Conservation (phyloP, 2,113 vertebrate genomes). For the Oryzias woworae region DNA sequence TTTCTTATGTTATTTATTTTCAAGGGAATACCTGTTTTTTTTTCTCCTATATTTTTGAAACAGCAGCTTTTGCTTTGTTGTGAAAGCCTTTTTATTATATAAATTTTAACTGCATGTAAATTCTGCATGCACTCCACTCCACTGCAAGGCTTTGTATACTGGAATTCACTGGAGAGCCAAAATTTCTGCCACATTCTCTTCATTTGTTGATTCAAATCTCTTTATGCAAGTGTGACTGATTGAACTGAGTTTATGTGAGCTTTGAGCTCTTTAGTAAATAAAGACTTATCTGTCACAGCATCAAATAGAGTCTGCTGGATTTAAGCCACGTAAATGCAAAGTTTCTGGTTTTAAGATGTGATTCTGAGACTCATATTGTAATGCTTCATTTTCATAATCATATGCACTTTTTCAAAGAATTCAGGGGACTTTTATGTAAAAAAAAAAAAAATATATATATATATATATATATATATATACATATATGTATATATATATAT, state of each 20-base stretch:
- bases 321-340: slow-evolving; percentile 71
- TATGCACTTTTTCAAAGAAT: too few relatives aligned
- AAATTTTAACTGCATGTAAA: slow-evolving; percentile 17
- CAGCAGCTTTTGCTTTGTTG: slow-evolving; percentile 6
- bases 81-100: background rate
- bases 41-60: background rate
- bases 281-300: slow-evolving; percentile 59
- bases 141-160: slow-evolving; percentile 22
- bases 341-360: slow-evolving; percentile 50
- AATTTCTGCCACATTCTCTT: slow-evolving; percentile 50
- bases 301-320: slow-evolving; percentile 49
- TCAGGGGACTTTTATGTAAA: too few relatives aligned
- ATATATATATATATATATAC: too few relatives aligned
- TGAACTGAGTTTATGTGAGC: slow-evolving; percentile 59
- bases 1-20: background rate
- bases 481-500: too few relatives aligned
- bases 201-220: slow-evolving; percentile 55
- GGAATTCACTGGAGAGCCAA: slow-evolving; percentile 39
- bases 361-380: slow-evolving; percentile 48
- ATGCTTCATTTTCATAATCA: slow-evolving; percentile 45
- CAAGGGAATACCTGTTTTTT: background rate
- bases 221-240: slow-evolving; percentile 56
- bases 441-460: background rate
- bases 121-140: slow-evolving; percentile 35
- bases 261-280: slow-evolving; percentile 52